These are phyloP conservation scores for Sycobia sp. DNA, from an alignment of 1,140 invertebrate species.

Conservation along the genomic window DNA sequence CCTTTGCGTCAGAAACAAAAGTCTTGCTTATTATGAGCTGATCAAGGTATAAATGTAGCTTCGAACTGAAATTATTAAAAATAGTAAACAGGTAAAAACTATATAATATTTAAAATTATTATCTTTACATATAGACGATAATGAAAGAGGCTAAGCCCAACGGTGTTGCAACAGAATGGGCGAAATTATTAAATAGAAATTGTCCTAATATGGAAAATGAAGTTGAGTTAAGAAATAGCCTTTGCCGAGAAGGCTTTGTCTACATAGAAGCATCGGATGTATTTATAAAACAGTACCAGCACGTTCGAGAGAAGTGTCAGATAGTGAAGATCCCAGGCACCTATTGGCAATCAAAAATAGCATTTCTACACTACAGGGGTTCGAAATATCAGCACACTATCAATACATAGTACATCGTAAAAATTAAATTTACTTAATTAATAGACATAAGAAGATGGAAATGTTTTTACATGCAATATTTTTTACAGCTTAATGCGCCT, in stretches of 20 bases:
- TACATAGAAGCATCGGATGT: constrained; percentile 43
- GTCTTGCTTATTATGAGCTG: constrained; percentile 35
- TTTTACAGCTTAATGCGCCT: constrained; percentile 41
- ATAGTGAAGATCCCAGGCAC: constrained; percentile 37
- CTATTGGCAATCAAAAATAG: constrained; percentile 36
- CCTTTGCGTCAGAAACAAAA: constrained; percentile 43
- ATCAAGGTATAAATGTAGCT: not conserved
- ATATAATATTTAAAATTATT: not conserved
- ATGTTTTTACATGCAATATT: not conserved
- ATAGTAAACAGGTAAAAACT: not conserved
- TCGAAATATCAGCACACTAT: constrained; percentile 38
- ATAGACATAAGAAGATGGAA: not conserved
- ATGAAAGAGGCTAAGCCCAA: not conserved
- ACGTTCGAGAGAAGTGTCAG: constrained; percentile 34
- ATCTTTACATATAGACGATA: constrained; percentile 3
- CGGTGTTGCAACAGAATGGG: constrained; percentile 21
- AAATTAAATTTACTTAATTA: not conserved
- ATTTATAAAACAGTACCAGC: constrained; percentile 40
- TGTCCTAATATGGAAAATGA: constrained; percentile 41
- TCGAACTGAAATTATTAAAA: not conserved
- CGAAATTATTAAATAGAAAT: constrained; percentile 38
- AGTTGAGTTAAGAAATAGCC: constrained; percentile 1
- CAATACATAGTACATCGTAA: constrained; percentile 37
- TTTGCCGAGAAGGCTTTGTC: constrained; percentile 39
- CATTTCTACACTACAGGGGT: constrained; percentile 39